Conservation (phyloP, 2,888 invertebrate genomes). For the Limnephilus lunatus region DNA sequence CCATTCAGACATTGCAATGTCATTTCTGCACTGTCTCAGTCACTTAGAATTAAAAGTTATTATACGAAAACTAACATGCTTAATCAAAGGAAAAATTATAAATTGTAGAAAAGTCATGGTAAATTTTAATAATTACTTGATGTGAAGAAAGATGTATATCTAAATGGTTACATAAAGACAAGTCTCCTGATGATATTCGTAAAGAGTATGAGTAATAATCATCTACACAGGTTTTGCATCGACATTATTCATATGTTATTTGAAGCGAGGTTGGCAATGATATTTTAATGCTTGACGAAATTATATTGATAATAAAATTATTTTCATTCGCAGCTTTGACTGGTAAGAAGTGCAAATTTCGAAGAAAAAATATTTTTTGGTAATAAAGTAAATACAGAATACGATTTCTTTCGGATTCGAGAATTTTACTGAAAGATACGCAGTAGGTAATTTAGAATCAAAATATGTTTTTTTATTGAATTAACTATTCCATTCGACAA, state of each 20-base stretch:
- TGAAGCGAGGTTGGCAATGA: neutral
- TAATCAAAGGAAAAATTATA: neutral
- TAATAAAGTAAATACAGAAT: neutral
- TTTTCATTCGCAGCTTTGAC: neutral
- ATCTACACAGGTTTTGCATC: neutral
- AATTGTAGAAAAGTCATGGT: neutral
- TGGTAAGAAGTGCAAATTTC: neutral
- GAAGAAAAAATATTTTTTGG: neutral
- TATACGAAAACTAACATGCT: neutral
- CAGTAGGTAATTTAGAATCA: neutral
- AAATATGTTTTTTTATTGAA: neutral
- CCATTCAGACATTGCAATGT: neutral
- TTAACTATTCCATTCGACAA: neutral
- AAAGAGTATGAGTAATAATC: neutral
- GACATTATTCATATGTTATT: no score
- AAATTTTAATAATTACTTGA: neutral
- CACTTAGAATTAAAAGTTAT: neutral
- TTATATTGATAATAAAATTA: neutral
- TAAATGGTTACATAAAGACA: neutral
- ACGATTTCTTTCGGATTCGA: neutral
- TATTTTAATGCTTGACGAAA: neutral
- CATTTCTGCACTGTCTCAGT: neutral
- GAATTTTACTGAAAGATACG: neutral
- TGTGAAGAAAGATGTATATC: neutral
- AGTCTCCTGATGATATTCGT: neutral